Evolutionary conservation across 2,797 vertebrate species (phyloP).

Genomic region (Morelia viridis): DNA sequence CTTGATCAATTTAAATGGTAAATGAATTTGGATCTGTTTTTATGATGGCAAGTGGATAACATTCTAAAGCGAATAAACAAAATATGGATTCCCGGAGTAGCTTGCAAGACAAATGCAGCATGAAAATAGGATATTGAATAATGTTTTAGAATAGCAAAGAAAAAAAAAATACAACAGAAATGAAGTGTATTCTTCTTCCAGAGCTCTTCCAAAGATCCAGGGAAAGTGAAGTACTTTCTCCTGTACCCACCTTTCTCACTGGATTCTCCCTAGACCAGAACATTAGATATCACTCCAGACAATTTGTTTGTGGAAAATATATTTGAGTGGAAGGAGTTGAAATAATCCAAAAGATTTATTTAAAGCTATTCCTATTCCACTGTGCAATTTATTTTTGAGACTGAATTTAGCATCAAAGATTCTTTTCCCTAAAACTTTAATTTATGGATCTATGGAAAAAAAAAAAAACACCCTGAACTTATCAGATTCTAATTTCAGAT

Average conservation of each 20-base stretch:
- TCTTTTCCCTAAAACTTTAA: neutral
- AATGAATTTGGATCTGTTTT: neutral
- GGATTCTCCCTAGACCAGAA: neutral
- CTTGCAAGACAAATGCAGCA: neutral
- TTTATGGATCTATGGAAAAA: neutral
- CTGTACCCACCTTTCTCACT: neutral
- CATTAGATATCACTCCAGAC: neutral
- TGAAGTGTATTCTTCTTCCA: neutral
- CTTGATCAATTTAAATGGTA: neutral
- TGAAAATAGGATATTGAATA: neutral
- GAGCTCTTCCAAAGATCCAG: neutral
- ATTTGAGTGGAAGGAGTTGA: neutral
- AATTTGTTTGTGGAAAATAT: neutral
- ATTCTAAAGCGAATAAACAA: neutral
- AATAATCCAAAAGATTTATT: neutral
- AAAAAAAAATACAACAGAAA: neutral
- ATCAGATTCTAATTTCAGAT: neutral
- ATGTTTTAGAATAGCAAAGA: neutral
- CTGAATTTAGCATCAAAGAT: neutral
- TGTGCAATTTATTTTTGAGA: constrained; percentile 1
- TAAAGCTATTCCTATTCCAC: neutral
- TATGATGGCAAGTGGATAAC: neutral
- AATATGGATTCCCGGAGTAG: neutral
- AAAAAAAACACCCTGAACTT: neutral
- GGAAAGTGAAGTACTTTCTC: neutral